These are phyloP conservation scores for Osmoderma eremita DNA, from an alignment of 2,888 invertebrate species.

Conservation along the genomic window DNA sequence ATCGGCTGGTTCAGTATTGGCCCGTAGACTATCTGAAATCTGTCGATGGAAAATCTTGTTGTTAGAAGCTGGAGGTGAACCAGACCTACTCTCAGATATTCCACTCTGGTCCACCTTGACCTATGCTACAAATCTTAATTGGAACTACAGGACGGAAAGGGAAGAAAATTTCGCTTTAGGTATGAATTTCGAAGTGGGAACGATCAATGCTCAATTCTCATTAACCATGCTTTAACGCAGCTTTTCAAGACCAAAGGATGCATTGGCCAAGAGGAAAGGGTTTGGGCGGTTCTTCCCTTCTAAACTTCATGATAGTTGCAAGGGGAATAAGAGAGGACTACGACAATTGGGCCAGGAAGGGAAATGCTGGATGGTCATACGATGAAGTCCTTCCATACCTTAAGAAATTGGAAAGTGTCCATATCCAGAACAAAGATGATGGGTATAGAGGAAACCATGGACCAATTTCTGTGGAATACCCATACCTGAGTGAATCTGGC, in stretches of 20 bases:
- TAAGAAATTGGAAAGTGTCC: constrained; percentile 69
- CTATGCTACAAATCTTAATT: constrained; percentile 69
- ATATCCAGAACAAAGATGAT: constrained; percentile 56
- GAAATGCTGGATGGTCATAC: constrained; percentile 90
- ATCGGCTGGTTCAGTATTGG: constrained; percentile 75
- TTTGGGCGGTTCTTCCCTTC: constrained; percentile 85
- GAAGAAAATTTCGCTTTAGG: constrained; percentile 65
- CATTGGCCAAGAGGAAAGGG: constrained; percentile 90
- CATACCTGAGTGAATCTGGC: constrained; percentile 61
- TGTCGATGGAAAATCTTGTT: constrained; percentile 70
- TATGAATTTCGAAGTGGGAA: constrained; percentile 30
- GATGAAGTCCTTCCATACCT: constrained; percentile 85
- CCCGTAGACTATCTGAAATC: constrained; percentile 74
- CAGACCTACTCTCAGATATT: constrained; percentile 66
- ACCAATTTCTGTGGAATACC: constrained; percentile 61
- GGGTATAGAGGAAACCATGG: constrained; percentile 61
- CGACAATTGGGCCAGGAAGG: constrained; percentile 85
- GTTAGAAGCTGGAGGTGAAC: constrained; percentile 72
- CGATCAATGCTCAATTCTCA: not conserved
- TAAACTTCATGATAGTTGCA: constrained; percentile 92
- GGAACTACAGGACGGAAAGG: constrained; percentile 70
- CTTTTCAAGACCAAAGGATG: constrained; percentile 58
- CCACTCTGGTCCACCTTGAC: constrained; percentile 66
- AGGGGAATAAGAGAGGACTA: constrained; percentile 88
- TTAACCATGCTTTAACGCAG: not conserved